Conservation (phyloP, 2,113 vertebrate species). For the Rhagologus leucostigma region DNA sequence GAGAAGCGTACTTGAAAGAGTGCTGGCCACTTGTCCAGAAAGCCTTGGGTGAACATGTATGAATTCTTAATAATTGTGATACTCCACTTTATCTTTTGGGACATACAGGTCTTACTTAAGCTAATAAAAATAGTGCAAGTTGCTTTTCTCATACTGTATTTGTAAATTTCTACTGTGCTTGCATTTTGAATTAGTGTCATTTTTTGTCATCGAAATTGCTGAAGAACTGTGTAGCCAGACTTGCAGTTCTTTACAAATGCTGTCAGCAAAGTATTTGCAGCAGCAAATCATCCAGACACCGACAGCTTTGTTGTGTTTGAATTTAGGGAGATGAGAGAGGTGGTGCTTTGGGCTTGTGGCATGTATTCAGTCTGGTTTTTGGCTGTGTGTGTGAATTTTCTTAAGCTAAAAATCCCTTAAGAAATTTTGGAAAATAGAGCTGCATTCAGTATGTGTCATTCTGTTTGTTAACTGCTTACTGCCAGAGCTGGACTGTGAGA, state of each 20-base stretch:
- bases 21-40: slow-evolving; percentile 95
- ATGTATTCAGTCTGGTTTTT: background rate
- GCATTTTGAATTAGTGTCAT: background rate
- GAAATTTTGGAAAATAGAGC: background rate
- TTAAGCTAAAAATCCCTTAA: background rate
- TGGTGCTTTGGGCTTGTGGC: background rate
- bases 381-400: background rate
- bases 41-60: slow-evolving; percentile 83
- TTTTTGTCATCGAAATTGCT: background rate
- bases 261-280: background rate
- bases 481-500: background rate
- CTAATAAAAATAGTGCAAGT: background rate
- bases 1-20: slow-evolving; percentile 92
- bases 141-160: background rate
- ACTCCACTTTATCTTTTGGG: background rate
- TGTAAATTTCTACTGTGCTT: background rate
- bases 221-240: background rate
- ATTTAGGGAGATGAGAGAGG: background rate
- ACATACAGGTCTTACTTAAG: background rate
- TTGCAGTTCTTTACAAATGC: background rate
- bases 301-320: background rate
- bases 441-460: rapidly evolving
- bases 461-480: background rate
- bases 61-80: slow-evolving; percentile 1
- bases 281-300: rapidly evolving